Conservation (phyloP, 2,888 invertebrate species). For the Chloroclysta siterata region DNA sequence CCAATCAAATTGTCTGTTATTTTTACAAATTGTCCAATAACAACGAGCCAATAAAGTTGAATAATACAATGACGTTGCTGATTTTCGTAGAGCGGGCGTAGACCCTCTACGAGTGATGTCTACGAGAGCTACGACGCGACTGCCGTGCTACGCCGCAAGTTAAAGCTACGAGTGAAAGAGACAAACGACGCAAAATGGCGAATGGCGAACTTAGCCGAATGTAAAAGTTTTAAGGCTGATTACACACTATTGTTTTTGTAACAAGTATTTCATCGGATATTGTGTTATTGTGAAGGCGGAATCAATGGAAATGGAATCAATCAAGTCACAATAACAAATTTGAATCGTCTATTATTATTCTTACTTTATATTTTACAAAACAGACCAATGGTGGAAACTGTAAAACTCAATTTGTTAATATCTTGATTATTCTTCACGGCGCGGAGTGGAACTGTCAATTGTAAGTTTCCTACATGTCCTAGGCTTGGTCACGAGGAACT, state of each 20-base stretch:
- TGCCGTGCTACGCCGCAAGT: constrained; percentile 69
- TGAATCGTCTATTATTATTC: not conserved
- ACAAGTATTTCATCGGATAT: not conserved
- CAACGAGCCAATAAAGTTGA: constrained; percentile 24
- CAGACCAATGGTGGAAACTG: too few species aligned
- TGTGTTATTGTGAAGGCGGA: not conserved
- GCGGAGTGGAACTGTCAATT: too few species aligned
- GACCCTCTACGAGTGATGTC: constrained; percentile 37
- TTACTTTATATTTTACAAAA: too few species aligned
- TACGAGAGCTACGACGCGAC: constrained; percentile 73
- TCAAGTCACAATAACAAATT: not conserved
- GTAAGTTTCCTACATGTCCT: too few species aligned
- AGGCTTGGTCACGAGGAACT: too few species aligned
- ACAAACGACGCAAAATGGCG: constrained; percentile 60
- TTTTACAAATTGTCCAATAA: constrained; percentile 14
- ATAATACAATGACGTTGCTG: constrained; percentile 32
- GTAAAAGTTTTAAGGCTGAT: constrained; percentile 62
- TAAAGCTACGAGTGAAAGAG: constrained; percentile 50
- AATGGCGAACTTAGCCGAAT: constrained; percentile 67
- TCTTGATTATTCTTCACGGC: too few species aligned
- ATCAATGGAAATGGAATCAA: not conserved
- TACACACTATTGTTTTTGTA: constrained; percentile 42
- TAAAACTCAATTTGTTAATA: too few species aligned
- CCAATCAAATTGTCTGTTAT: constrained; percentile 13
- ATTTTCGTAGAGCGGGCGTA: constrained; percentile 28